Conservation (phyloP, 2,888 invertebrate genomes). For the Euphydryas editha region DNA sequence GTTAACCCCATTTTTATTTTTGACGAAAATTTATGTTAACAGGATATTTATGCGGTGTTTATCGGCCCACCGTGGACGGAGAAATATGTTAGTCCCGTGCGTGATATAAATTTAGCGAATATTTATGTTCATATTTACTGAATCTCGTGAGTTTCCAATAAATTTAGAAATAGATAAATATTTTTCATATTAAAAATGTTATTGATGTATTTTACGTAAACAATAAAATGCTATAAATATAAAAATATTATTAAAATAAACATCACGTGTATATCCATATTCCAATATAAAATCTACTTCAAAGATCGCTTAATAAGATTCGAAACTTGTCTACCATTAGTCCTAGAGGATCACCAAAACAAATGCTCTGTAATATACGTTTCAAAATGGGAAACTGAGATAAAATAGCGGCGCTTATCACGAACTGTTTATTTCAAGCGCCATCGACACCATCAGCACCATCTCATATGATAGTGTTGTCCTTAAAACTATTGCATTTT, state of each 20-base stretch:
- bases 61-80: constrained; percentile 27
- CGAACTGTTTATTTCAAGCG: constrained; percentile 42
- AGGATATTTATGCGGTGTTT: constrained; percentile 49
- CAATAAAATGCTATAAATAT: too few relatives aligned
- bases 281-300: background rate
- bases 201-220: too few relatives aligned
- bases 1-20: constrained; percentile 48
- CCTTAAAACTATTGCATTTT: too few relatives aligned
- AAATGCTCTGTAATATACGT: constrained; percentile 37
- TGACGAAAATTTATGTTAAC: constrained; percentile 58
- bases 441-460: too few relatives aligned
- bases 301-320: background rate
- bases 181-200: too few relatives aligned
- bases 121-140: constrained; percentile 22
- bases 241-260: background rate
- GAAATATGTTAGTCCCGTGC: constrained; percentile 30
- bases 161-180: background rate
- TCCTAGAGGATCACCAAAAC: constrained; percentile 26
- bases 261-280: background rate
- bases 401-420: constrained; percentile 42
- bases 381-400: constrained; percentile 39
- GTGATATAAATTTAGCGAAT: constrained; percentile 24
- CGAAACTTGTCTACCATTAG: background rate
- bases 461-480: too few relatives aligned
- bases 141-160: constrained; percentile 19